Evolutionary conservation across 2,888 invertebrate genomes (phyloP), one percentile per base, ranked within the genome.

Genomic region (Trachelus iudaicus): DNA sequence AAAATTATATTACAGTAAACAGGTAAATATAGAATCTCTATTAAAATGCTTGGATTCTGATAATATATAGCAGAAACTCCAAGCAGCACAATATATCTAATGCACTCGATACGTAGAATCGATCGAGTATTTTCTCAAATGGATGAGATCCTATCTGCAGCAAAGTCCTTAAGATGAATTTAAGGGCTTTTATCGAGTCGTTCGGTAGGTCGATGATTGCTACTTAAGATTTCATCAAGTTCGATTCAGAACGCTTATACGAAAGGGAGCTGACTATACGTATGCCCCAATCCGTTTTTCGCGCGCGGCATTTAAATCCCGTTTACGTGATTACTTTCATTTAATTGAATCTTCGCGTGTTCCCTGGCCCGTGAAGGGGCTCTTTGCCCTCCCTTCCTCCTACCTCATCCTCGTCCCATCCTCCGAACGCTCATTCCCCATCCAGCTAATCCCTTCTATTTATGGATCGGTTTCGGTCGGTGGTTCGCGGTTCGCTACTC

Each of bases 251-350:
- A 56, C 56, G 56, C 56, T 56, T 56, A 56, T 56, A 56, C 23
- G 23, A 9, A 9, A 2, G 56, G 56, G 23, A 23, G 56, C 56
- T 9, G 23, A 56, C 56, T 56, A 56, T 56, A 40, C 1, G 15
- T 40, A 40, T 40, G 15, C 40, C 4, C 23, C 56, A 56, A 56
- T 15, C 56, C 56, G 23, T 56, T 56, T 56, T 23, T 56, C 56
- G 56, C 56, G 23, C 56, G 23, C 56, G 56, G 56, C 86, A 86
- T 87, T 88, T 86, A 84, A 86, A 87, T 85, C 85, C 84, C 87
- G 81, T 85, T 85, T 88, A 87, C 86, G 86, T 84, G 86, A 88
- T 87, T 87, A 86, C 83, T 77, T 79, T 80, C 82, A 80, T 83
- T 84, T 86, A 85, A 88, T 87, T 85, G 87, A 83, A 81, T 81